Percentiles rank a stretch among this genome's conserved stretches.
Conservation (phyloP, 2,797 vertebrate species). For the Myripristis murdjan region DNA sequence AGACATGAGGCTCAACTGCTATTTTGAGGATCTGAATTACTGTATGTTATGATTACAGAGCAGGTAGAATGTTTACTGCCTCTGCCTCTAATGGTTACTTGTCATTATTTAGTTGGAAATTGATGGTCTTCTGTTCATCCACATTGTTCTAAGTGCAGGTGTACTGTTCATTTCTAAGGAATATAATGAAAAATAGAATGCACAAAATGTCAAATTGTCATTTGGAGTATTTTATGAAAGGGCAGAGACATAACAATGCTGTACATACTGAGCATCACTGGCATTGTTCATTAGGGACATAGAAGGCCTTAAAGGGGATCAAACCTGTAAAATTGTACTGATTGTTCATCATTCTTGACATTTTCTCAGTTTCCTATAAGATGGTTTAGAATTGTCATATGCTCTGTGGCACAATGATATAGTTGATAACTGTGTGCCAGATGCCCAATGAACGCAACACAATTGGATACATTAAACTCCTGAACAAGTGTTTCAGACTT, state of each 20-base stretch:
- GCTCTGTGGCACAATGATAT: neutral
- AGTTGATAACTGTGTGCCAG: no score
- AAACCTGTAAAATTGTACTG: neutral
- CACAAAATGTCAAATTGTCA: constrained; percentile 29
- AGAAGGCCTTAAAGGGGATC: neutral
- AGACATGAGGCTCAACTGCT: constrained; percentile 68
- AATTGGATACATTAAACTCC: no score
- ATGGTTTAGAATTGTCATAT: neutral
- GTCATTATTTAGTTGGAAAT: constrained; percentile 24
- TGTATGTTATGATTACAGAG: constrained; percentile 65
- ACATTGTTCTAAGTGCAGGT: constrained; percentile 26
- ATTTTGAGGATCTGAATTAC: constrained; percentile 72
- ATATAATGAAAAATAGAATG: neutral
- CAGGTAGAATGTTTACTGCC: constrained; percentile 48
- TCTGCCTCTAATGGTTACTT: constrained; percentile 54
- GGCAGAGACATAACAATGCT: constrained; percentile 17
- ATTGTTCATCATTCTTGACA: neutral
- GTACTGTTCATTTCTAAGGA: constrained; percentile 10
- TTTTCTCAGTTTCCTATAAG: neutral
- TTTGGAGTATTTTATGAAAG: constrained; percentile 16
- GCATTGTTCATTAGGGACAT: neutral
- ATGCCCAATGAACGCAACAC: no score
- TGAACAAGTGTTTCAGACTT: no score
- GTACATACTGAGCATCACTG: constrained; percentile 30
- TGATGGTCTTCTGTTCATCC: constrained; percentile 1